Percentiles rank a stretch among this genome's conserved stretches.
Conservation (phyloP, 2,888 invertebrate genomes). For the Campoplex nolae region DNA sequence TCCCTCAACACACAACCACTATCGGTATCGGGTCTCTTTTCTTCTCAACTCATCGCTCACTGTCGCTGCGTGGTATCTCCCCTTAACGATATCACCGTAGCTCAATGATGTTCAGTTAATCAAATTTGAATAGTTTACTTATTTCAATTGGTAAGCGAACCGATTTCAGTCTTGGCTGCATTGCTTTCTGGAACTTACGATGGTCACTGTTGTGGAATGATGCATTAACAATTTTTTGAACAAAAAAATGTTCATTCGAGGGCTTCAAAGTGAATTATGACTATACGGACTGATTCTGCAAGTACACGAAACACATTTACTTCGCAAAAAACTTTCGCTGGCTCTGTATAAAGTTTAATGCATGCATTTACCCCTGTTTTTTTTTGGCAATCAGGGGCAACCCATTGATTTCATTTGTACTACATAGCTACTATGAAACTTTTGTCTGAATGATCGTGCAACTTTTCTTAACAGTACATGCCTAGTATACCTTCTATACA, state of each 20-base stretch:
- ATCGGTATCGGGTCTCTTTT: conserved; percentile 35
- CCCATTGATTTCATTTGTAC: neutral
- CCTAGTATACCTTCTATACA: neutral
- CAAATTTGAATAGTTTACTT: conserved; percentile 79
- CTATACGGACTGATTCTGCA: neutral
- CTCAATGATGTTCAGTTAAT: conserved; percentile 83
- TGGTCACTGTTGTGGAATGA: no score
- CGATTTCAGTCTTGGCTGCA: conserved; percentile 30
- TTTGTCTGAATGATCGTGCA: conserved; percentile 6
- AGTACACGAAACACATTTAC: neutral
- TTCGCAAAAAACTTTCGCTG: neutral
- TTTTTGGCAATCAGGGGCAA: neutral
- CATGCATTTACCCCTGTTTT: neutral
- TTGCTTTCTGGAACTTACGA: conserved; percentile 34
- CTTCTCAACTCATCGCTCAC: conserved; percentile 70
- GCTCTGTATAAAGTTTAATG: neutral
- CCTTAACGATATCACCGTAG: conserved; percentile 71
- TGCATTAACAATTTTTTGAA: neutral
- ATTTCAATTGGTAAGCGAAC: conserved; percentile 67
- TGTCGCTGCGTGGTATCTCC: conserved; percentile 54
- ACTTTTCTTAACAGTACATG: conserved; percentile 7
- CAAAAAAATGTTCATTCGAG: neutral
- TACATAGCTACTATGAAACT: neutral
- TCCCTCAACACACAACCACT: conserved; percentile 17
- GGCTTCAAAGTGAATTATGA: neutral